Evolutionary conservation across 2,797 vertebrate species (phyloP).

Genomic region (Spondyliosoma cantharus): DNA sequence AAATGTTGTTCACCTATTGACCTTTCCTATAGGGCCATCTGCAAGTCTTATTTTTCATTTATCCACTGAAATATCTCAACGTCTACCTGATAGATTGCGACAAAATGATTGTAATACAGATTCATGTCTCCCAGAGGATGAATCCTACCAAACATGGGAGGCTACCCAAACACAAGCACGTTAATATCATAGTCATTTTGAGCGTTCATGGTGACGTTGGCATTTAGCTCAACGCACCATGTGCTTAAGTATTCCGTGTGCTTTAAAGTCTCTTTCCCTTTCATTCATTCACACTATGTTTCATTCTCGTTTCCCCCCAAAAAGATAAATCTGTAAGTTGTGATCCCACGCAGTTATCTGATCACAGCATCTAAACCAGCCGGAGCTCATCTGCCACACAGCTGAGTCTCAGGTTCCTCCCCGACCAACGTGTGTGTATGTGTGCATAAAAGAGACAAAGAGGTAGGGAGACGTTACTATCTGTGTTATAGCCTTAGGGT

Average conservation of each 20-base stretch:
- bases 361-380: slow-evolving; percentile 44
- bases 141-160: not conserved
- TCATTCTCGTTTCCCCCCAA: not conserved
- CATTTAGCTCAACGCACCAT: no score
- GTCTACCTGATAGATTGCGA: not conserved
- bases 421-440: slow-evolving; percentile 15
- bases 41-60: not conserved
- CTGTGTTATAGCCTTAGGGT: slow-evolving; percentile 59
- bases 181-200: no score
- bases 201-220: no score
- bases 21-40: not conserved
- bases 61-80: not conserved
- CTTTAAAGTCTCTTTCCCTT: not conserved
- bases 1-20: not conserved
- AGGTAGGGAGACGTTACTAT: slow-evolving; percentile 45
- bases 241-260: no score
- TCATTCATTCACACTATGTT: slow-evolving; percentile 6
- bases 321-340: not conserved
- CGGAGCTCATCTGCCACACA: slow-evolving; percentile 60
- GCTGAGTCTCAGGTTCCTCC: slow-evolving; percentile 59
- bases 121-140: not conserved
- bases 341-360: slow-evolving; percentile 40
- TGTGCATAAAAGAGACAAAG: slow-evolving; percentile 36
- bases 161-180: no score
- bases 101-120: not conserved